These are phyloP conservation scores for Amazona guildingii DNA, from an alignment of 2,113 vertebrate genomes.

Conservation along the genomic window DNA sequence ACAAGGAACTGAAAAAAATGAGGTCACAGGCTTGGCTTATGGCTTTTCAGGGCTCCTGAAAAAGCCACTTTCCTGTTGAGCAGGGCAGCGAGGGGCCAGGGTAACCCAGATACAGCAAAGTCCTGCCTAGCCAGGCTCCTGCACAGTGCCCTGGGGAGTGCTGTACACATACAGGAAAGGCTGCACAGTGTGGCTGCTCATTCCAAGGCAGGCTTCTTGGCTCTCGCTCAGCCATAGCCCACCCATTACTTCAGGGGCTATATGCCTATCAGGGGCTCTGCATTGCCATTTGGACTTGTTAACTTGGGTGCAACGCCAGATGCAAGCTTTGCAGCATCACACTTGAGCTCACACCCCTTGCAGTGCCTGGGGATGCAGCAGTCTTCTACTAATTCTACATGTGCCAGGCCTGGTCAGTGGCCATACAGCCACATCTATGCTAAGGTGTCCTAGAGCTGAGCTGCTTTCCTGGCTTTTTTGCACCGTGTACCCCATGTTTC, in stretches of 20 bases:
- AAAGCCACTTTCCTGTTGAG: neutral
- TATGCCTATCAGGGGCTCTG: neutral
- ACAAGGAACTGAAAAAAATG: constrained; percentile 27
- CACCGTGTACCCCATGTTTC: neutral
- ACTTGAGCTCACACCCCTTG: neutral
- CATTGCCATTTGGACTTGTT: neutral
- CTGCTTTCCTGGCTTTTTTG: neutral
- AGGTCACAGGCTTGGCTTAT: neutral
- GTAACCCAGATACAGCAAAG: neutral
- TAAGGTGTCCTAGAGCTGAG: neutral
- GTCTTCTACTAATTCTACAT: neutral
- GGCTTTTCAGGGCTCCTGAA: constrained; percentile 30
- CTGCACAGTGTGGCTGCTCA: neutral
- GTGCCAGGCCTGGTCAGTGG: neutral
- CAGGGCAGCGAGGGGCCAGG: neutral
- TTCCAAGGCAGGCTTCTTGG: neutral
- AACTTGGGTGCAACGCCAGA: neutral
- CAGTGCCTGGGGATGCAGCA: neutral
- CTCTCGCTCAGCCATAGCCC: neutral
- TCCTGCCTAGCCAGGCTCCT: neutral
- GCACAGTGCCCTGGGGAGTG: neutral
- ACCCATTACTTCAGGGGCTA: neutral
- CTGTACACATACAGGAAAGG: neutral
- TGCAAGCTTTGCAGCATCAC: neutral
- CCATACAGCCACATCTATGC: neutral